These are phyloP conservation scores for Leptobrachium leishanense DNA, from an alignment of 2,113 vertebrate species.

Conservation along the genomic window DNA sequence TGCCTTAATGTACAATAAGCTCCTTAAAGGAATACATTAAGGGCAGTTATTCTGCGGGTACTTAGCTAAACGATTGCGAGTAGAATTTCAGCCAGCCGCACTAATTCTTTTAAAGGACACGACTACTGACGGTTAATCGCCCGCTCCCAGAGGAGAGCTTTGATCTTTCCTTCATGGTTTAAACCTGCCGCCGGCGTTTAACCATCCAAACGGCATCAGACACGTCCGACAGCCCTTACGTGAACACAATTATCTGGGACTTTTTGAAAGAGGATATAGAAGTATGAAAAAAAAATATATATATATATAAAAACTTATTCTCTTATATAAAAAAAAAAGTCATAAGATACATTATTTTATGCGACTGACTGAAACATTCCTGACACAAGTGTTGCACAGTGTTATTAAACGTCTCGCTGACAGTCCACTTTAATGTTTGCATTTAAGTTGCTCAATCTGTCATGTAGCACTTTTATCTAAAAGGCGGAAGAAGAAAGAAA, in stretches of 20 bases:
- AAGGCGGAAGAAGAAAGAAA: background rate
- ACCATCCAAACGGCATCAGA: no score
- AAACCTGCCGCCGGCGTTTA: no score
- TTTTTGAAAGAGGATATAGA: no score
- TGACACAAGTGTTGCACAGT: background rate
- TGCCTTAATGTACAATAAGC: constrained; percentile 12
- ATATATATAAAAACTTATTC: no score
- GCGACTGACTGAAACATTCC: background rate
- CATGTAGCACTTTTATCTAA: background rate
- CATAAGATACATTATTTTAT: no score
- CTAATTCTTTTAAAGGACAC: background rate
- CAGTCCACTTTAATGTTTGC: background rate
- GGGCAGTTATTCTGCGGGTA: background rate
- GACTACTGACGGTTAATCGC: background rate
- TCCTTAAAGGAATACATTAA: constrained; percentile 13
- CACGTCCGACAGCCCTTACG: no score
- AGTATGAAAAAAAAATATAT: no score
- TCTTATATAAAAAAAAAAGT: no score
- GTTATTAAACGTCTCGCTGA: background rate
- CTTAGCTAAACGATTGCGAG: constrained; percentile 15
- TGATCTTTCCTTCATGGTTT: background rate
- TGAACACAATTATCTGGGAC: no score
- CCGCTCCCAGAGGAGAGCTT: background rate
- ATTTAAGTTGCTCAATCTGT: constrained; percentile 2
- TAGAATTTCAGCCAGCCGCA: constrained; percentile 26